Conservation (phyloP, 2,113 vertebrate genomes). For the Xyliphius kryptos region DNA sequence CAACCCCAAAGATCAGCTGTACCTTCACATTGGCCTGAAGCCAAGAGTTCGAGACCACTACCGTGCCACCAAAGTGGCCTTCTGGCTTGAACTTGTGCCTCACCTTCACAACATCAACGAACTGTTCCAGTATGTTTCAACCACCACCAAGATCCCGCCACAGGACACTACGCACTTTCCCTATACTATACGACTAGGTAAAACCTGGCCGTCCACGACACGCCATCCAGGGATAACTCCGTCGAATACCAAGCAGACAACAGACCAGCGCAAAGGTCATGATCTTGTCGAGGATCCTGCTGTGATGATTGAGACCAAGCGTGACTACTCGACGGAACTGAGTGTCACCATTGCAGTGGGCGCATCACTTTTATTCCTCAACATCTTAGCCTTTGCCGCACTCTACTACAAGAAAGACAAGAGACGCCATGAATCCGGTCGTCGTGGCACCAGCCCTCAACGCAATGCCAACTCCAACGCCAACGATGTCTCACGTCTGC, state of each 20-base stretch:
- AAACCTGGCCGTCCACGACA: slow-evolving; percentile 86
- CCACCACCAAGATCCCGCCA: slow-evolving; percentile 89
- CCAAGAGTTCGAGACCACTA: slow-evolving; percentile 91
- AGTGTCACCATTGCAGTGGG: slow-evolving; percentile 94
- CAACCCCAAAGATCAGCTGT: slow-evolving; percentile 92
- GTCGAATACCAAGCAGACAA: slow-evolving; percentile 79
- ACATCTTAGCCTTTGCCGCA: slow-evolving; percentile 90
- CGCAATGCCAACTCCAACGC: slow-evolving; percentile 56
- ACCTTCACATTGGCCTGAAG: slow-evolving; percentile 91
- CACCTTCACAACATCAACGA: slow-evolving; percentile 92
- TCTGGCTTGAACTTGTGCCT: slow-evolving; percentile 91
- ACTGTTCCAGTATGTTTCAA: slow-evolving; percentile 89
- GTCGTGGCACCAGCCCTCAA: slow-evolving; percentile 76
- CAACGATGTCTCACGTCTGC: slow-evolving; percentile 81
- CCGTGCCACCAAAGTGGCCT: slow-evolving; percentile 91
- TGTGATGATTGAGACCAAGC: slow-evolving; percentile 84
- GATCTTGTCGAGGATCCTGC: slow-evolving; percentile 72
- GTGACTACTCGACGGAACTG: slow-evolving; percentile 90
- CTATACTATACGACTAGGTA: slow-evolving; percentile 81
- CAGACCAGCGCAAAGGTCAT: slow-evolving; percentile 73
- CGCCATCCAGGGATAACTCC: slow-evolving; percentile 83
- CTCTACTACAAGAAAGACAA: slow-evolving; percentile 97
- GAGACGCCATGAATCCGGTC: slow-evolving; percentile 80
- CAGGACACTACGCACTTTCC: slow-evolving; percentile 90
- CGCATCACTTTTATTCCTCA: slow-evolving; percentile 87